A percentile compares a stretch with the other conserved stretches of the same genome.
Evolutionary conservation across 2,797 vertebrate species (phyloP).

Genomic region (Neosilurus mollespiculum): DNA sequence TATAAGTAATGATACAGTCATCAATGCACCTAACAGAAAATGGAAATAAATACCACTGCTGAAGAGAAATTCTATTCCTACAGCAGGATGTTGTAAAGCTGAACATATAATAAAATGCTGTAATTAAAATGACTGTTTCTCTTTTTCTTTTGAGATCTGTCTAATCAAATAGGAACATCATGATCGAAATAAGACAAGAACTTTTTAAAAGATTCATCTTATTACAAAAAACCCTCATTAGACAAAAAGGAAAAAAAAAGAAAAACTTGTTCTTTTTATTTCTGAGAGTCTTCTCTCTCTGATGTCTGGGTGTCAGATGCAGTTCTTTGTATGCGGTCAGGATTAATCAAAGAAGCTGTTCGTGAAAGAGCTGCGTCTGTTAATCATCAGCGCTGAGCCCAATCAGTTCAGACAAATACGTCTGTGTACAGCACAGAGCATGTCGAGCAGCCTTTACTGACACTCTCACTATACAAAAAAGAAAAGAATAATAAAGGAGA

Average conservation of each 20-base stretch:
- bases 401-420: constrained; percentile 30
- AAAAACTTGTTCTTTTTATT: background rate
- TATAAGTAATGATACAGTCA: background rate
- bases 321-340: background rate
- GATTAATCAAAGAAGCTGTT: constrained; percentile 29
- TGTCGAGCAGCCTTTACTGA: constrained; percentile 5
- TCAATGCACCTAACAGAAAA: background rate
- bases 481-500: background rate
- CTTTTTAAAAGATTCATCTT: background rate
- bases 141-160: background rate
- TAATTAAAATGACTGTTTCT: too few relatives aligned
- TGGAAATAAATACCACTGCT: too few relatives aligned
- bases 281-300: background rate
- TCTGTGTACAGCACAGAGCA: background rate
- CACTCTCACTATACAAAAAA: background rate
- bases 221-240: background rate
- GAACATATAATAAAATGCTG: too few relatives aligned
- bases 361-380: constrained; percentile 24
- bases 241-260: background rate
- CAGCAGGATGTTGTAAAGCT: background rate
- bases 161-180: background rate
- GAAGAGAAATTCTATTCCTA: background rate
- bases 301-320: constrained; percentile 27
- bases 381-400: constrained; percentile 28
- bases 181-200: background rate